phyloP scores from a whole-genome alignment of 2,797 vertebrate genomes.

The Clamator glandarius region DNA sequence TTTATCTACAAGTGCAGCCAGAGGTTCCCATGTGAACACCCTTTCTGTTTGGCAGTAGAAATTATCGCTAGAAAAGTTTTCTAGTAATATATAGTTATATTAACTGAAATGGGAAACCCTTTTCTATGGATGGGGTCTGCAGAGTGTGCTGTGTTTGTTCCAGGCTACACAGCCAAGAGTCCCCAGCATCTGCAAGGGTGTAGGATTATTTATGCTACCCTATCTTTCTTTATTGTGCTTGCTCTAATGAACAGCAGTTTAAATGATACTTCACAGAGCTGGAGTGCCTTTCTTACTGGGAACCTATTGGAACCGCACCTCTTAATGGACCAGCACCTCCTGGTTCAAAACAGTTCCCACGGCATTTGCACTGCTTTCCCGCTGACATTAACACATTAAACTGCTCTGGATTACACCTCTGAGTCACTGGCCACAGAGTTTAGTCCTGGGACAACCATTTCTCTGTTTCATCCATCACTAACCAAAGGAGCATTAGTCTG shows the following conservation, averaged over 20 bases:
- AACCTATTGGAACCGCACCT: background rate
- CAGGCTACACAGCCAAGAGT: background rate
- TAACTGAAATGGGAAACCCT: background rate
- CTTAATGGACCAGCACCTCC: background rate
- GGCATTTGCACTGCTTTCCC: background rate
- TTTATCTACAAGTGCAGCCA: background rate
- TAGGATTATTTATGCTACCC: background rate
- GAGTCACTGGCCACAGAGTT: background rate
- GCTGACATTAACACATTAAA: background rate
- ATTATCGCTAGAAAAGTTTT: background rate
- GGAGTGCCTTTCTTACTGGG: background rate
- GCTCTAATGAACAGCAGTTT: background rate
- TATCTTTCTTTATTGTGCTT: background rate
- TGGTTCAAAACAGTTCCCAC: background rate
- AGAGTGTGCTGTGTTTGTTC: rapidly evolving
- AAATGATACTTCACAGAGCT: background rate
- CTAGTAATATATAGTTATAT: background rate
- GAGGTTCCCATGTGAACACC: background rate
- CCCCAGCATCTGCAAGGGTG: background rate
- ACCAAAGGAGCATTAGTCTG: background rate
- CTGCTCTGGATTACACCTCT: background rate
- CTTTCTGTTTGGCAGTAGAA: background rate
- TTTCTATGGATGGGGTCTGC: background rate
- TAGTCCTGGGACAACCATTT: background rate
- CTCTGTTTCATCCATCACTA: background rate